phyloP scores from a whole-genome alignment of 1,140 invertebrate genomes.

The Dendroctonus ponderosae region DNA sequence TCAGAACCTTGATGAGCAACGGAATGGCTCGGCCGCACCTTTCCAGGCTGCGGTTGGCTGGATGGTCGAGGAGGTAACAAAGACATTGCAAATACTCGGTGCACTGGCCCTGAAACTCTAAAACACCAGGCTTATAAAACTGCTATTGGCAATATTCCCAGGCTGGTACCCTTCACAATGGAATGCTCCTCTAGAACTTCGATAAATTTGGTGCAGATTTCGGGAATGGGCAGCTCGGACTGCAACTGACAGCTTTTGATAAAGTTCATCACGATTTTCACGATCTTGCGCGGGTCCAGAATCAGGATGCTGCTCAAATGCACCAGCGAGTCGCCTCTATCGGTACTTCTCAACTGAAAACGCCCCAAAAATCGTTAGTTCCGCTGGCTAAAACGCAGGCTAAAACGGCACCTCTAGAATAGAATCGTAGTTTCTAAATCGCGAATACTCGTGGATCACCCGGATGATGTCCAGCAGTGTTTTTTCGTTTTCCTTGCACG shows the following conservation, averaged over 20 bases:
- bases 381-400: neutral
- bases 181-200: constrained; percentile 35
- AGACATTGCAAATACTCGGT: constrained; percentile 44
- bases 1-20: constrained; percentile 37
- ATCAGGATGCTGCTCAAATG: constrained; percentile 39
- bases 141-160: neutral
- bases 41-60: constrained; percentile 37
- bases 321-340: constrained; percentile 41
- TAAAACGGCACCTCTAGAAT: constrained; percentile 34
- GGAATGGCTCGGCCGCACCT: constrained; percentile 36
- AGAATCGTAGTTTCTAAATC: constrained; percentile 39
- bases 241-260: constrained; percentile 37
- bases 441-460: constrained; percentile 42
- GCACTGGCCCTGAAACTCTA: constrained; percentile 35
- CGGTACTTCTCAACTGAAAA: constrained; percentile 40
- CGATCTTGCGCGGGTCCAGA: constrained; percentile 39
- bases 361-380: constrained; percentile 1
- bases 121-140: constrained; percentile 11
- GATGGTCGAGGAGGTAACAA: constrained; percentile 41
- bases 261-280: constrained; percentile 47
- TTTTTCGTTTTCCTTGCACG: constrained; percentile 39
- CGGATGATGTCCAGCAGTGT: constrained; percentile 41
- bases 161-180: constrained; percentile 23
- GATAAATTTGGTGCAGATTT: constrained; percentile 42
- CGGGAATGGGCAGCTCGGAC: constrained; percentile 44